These are phyloP conservation scores for Lanistes nyassanus DNA, from an alignment of 1,140 invertebrate species.

Conservation along the genomic window DNA sequence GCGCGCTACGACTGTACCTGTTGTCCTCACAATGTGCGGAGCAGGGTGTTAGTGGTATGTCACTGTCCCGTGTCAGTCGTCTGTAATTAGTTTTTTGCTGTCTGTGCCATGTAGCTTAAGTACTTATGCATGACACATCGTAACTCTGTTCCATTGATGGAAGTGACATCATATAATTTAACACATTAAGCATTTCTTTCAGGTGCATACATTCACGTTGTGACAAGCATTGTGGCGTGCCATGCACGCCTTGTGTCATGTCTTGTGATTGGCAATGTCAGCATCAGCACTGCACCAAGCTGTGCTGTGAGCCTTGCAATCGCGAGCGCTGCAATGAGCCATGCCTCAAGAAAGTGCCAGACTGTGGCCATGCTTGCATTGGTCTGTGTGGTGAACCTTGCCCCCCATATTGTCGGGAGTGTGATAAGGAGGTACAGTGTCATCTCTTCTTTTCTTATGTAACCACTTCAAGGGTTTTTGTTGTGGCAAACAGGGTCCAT, in stretches of 20 bases:
- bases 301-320: conserved; percentile 73
- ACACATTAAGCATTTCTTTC: not conserved
- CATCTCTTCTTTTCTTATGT: not conserved
- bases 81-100: too few species aligned
- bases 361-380: conserved; percentile 75
- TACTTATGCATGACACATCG: too few species aligned
- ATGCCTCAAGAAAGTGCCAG: conserved; percentile 41
- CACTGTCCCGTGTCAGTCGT: too few species aligned
- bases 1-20: too few species aligned
- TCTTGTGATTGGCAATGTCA: conserved; percentile 63
- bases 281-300: conserved; percentile 70
- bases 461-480: too few species aligned
- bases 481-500: too few species aligned
- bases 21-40: too few species aligned
- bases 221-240: conserved; percentile 70
- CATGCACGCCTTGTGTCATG: conserved; percentile 72
- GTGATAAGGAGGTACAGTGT: conserved; percentile 29
- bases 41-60: too few species aligned
- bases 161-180: too few species aligned
- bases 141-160: too few species aligned
- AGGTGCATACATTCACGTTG: conserved; percentile 66
- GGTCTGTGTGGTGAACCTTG: conserved; percentile 75
- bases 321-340: conserved; percentile 67
- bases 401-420: conserved; percentile 54
- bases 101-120: too few species aligned